Evolutionary conservation across 2,113 vertebrate species (phyloP).

Genomic region (Hirundichthys speculiger): DNA sequence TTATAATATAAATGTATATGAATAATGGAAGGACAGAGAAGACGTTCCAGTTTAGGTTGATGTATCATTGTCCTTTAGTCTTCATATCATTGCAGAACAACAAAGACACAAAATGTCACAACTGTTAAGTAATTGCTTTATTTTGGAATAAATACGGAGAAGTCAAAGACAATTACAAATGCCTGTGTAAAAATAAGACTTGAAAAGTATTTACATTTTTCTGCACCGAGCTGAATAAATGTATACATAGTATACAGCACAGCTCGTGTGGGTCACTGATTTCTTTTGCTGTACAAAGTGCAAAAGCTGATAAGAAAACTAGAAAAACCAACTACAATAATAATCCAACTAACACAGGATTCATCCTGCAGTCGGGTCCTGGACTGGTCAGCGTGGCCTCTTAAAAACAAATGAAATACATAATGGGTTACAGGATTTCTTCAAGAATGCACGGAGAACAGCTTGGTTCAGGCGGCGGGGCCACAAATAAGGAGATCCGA

Average conservation of each 20-base stretch:
- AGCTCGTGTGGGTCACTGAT: conserved; percentile 76
- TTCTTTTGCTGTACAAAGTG: conserved; percentile 83
- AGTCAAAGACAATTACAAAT: conserved; percentile 78
- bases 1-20: too few species aligned
- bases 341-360: conserved; percentile 70
- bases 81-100: neutral
- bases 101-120: conserved; percentile 1
- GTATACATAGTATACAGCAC: conserved; percentile 87
- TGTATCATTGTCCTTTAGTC: too few species aligned
- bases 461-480: conserved; percentile 56
- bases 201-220: conserved; percentile 77
- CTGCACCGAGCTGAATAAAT: conserved; percentile 80
- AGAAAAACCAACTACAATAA: conserved; percentile 48
- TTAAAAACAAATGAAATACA: conserved; percentile 68
- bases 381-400: conserved; percentile 65
- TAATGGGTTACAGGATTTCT: conserved; percentile 76
- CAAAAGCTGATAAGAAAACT: conserved; percentile 75
- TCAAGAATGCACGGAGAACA: conserved; percentile 58
- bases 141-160: conserved; percentile 84
- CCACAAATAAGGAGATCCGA: conserved; percentile 47
- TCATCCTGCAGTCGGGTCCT: conserved; percentile 67
- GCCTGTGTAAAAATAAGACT: conserved; percentile 64
- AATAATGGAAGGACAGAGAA: too few species aligned
- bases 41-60: too few species aligned
- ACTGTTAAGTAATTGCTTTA: conserved; percentile 76